Evolutionary conservation across 2,888 invertebrate species (phyloP), one percentile per base, ranked within the genome.

Genomic region (Mimumesa dahlbomi): DNA sequence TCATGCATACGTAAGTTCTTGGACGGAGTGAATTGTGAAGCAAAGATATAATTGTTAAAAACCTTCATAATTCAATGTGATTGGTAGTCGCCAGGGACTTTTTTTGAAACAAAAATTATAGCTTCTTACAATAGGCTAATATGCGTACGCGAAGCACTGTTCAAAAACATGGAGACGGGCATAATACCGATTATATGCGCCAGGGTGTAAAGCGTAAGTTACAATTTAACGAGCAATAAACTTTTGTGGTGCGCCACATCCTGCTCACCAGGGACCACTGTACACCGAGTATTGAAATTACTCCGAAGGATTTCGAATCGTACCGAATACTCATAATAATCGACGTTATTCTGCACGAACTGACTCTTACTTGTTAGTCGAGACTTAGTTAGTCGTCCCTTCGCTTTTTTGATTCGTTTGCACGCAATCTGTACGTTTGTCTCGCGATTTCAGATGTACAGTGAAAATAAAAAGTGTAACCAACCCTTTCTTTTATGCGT

Each of bases 201-300:
- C 54, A 52, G 25, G 43, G 50, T 36, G 58, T 57, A 52, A 73
- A 66, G 38, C 54, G 48, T 42, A 69, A 66, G 66, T 70, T 67
- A 50, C 59, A 68, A 57, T 72, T 74, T 80, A 74, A 74, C 65
- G 77, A 77, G 76, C 76, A 79, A 67, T 79, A 77, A 79, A 76
- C 31, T 71, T 79, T 64, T 76, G 79, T 74, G 79, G 78, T 49
- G 46, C 61, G 63, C 78, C 79, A 69, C 79, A 79, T 79, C 78
- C 80, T 79, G 69, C 49, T 69, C 58, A 67, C 71, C 42, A 53
- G 22, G 18, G 21, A 40, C 63, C 62, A 52, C 68, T 34, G 45
- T 25, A 11, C 19, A 49, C n/a, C 34, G 43, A 22, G 43, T 45
- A 45, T 45, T 45, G 22, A 45, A 45, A 45, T 22, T 22, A 45